These are phyloP conservation scores for Cynocephalus volans DNA, from an alignment of 2,113 vertebrate genomes.

Conservation along the genomic window DNA sequence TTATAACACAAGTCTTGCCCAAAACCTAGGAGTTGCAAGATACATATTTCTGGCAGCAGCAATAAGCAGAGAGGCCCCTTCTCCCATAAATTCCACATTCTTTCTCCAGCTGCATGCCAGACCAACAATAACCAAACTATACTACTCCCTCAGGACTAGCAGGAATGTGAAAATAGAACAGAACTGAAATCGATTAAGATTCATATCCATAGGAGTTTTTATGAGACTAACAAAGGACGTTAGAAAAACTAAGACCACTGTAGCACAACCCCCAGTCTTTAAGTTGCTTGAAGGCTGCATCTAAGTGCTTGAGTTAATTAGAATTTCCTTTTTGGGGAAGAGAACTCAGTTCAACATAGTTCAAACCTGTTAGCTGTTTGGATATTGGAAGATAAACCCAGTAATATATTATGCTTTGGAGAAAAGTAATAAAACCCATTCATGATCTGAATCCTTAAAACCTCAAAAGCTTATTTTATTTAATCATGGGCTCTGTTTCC, in stretches of 20 bases:
- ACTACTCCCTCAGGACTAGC: conserved; percentile 78
- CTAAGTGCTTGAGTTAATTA: conserved; percentile 75
- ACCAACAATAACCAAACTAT: conserved; percentile 71
- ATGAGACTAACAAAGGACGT: conserved; percentile 73
- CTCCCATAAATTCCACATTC: conserved; percentile 73
- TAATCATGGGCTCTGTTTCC: conserved; percentile 47
- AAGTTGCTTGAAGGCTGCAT: conserved; percentile 62
- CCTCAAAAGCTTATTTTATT: conserved; percentile 56
- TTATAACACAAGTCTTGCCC: neutral
- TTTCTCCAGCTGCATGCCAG: conserved; percentile 80
- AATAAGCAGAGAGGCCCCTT: conserved; percentile 53
- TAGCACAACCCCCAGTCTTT: conserved; percentile 50
- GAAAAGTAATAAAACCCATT: conserved; percentile 74
- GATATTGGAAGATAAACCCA: conserved; percentile 56
- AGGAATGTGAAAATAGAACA: conserved; percentile 78
- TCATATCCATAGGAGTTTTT: conserved; percentile 74
- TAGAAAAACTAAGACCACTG: conserved; percentile 65
- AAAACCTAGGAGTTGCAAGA: conserved; percentile 25
- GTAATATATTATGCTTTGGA: conserved; percentile 71
- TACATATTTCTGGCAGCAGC: conserved; percentile 46
- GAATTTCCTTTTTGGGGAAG: conserved; percentile 69
- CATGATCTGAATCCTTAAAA: conserved; percentile 67
- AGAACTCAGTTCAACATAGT: conserved; percentile 55
- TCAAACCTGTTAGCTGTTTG: conserved; percentile 71
- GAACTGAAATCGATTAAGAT: conserved; percentile 80